Conservation (phyloP, 1,140 invertebrate genomes). For the Centruroides sculpturatus region DNA sequence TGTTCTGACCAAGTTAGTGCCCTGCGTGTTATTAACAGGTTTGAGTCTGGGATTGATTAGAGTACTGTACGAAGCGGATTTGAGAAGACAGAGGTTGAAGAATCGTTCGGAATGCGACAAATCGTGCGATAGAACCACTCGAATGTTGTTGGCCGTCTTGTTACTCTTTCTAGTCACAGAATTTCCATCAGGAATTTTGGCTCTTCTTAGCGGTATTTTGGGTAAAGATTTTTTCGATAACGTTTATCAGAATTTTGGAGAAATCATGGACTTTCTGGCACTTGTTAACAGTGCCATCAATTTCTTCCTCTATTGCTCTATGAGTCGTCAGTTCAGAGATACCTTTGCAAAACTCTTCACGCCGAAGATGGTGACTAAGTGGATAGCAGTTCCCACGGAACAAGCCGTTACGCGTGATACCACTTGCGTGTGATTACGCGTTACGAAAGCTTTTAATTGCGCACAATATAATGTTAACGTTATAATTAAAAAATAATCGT, state of each 20-base stretch:
- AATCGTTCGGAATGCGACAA: slow-evolving; percentile 5
- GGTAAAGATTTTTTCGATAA: slow-evolving; percentile 54
- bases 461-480: too few species aligned
- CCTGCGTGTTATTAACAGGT: slow-evolving; percentile 60
- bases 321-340: slow-evolving; percentile 83
- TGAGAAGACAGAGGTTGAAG: slow-evolving; percentile 33
- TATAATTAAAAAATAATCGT: too few species aligned
- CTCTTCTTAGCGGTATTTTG: slow-evolving; percentile 52
- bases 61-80: slow-evolving; percentile 38
- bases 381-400: slow-evolving; percentile 19
- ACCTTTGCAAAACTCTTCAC: slow-evolving; percentile 63
- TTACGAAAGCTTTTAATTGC: too few species aligned
- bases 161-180: slow-evolving; percentile 33
- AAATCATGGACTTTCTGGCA: slow-evolving; percentile 76
- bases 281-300: slow-evolving; percentile 82
- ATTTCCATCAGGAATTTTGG: slow-evolving; percentile 68
- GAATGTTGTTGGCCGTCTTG: slow-evolving; percentile 75
- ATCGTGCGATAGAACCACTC: slow-evolving; percentile 56
- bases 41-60: slow-evolving; percentile 65
- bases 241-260: slow-evolving; percentile 55
- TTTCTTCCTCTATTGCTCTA: slow-evolving; percentile 85
- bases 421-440: slow-evolving; percentile 10
- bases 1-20: slow-evolving; percentile 67
- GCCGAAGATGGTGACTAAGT: slow-evolving; percentile 16
- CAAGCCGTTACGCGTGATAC: slow-evolving; percentile 14